A percentile compares a stretch with the other conserved stretches of the same genome.
These are phyloP conservation scores for Leucopsar rothschildi DNA, from an alignment of 2,113 vertebrate genomes.

Conservation along the genomic window DNA sequence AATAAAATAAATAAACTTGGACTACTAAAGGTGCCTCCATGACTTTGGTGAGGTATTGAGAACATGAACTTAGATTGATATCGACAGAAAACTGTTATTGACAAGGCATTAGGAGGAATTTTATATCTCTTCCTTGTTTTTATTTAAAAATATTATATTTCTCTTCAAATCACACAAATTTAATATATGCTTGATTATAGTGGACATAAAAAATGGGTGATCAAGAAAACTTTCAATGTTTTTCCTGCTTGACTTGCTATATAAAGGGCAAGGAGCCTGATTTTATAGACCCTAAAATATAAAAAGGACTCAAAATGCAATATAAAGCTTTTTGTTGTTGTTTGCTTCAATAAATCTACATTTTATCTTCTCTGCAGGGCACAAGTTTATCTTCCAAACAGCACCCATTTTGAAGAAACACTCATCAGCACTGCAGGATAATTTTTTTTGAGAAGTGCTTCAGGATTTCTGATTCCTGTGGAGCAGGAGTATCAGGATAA, in stretches of 20 bases:
- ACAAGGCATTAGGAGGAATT: not conserved
- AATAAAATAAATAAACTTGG: not conserved
- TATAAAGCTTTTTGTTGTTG: conserved; percentile 37
- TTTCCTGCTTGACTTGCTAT: conserved; percentile 9
- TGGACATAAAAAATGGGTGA: not conserved
- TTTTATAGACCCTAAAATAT: conserved; percentile 37
- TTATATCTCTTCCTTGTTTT: not conserved
- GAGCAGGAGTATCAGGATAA: conserved; percentile 21
- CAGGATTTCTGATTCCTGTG: conserved; percentile 10
- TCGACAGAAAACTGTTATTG: not conserved
- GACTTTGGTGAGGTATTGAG: not conserved
- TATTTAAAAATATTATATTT: not conserved
- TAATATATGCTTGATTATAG: not conserved
- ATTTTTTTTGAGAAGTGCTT: not conserved
- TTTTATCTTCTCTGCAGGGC: conserved; percentile 53
- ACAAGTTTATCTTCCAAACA: conserved; percentile 41
- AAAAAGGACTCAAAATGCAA: conserved; percentile 32
- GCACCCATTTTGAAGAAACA: conserved; percentile 10
- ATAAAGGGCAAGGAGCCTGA: not conserved
- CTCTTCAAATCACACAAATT: not conserved
- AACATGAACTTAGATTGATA: not conserved
- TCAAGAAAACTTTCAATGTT: not conserved
- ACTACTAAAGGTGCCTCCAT: not conserved
- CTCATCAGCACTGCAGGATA: conserved; percentile 24
- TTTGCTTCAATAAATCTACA: conserved; percentile 55